These are phyloP conservation scores for Yasuhikotakia modesta DNA, from an alignment of 2,797 vertebrate genomes.

Conservation along the genomic window DNA sequence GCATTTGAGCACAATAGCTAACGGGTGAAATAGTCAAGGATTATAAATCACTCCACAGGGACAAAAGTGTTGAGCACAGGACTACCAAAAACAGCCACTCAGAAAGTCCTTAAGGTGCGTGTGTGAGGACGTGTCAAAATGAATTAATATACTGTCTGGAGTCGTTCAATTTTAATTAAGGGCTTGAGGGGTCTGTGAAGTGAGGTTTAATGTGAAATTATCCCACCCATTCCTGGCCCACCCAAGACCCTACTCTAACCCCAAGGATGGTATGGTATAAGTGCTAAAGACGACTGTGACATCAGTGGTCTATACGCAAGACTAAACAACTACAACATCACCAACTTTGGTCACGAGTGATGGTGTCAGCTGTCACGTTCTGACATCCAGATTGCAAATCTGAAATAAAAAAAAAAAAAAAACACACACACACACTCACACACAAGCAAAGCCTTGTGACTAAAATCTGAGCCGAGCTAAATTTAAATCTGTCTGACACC, in stretches of 20 bases:
- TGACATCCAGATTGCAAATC: too few relatives aligned
- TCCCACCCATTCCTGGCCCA: conserved; percentile 17
- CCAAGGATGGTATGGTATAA: conserved; percentile 24
- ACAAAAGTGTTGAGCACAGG: conserved; percentile 25
- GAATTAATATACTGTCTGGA: conserved; percentile 58
- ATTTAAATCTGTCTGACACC: too few relatives aligned
- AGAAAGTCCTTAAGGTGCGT: conserved; percentile 49
- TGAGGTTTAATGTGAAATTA: conserved; percentile 46
- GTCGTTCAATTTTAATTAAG: conserved; percentile 61
- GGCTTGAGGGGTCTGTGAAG: conserved; percentile 44
- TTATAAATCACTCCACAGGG: conserved; percentile 54
- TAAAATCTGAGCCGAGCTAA: too few relatives aligned
- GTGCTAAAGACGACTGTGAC: neutral
- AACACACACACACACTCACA: too few relatives aligned
- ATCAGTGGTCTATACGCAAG: neutral
- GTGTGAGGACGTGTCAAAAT: conserved; percentile 45
- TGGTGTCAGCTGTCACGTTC: too few relatives aligned
- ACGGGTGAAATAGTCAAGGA: conserved; percentile 29
- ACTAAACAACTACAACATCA: neutral
- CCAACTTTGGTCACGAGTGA: neutral
- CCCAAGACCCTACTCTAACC: conserved; percentile 14
- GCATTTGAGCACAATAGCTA: conserved; percentile 48
- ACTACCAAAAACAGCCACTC: conserved; percentile 21
- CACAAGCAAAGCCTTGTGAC: too few relatives aligned
- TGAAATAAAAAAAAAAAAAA: too few relatives aligned